Base-by-base conservation (phyloP, 2,113 vertebrate species). In the Chamaea fasciata region DNA sequence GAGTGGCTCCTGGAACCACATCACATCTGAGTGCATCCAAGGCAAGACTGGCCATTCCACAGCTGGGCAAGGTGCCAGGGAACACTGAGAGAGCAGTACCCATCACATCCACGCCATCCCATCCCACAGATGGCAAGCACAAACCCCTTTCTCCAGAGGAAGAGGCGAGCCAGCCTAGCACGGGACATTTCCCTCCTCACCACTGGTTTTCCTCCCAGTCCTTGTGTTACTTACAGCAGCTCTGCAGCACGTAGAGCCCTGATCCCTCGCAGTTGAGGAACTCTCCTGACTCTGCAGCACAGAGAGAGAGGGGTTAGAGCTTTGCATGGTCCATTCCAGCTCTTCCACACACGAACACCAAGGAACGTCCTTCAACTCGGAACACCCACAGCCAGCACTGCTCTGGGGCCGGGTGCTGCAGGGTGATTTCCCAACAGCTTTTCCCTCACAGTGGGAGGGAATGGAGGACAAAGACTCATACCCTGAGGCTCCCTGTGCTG, bases 241-340 rank as follows among this genome's bases (percentile, higher is more conserved):
- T 99, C 94, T 99, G 99, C 77, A 99, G 99, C 92, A 99, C 95
- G 55, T 99, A 99, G n/a, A 99, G 98, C 75, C 99, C 99, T 0
- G 99, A 99, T 26, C 99, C 99, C 97, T 99, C 99, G n/a, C 99
- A 99, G 98, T 99, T 99, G 70, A 99, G 98, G 96, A 99, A 99
- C 93, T 99, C 99, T 56, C 99, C 99, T 0, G 99, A 99, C 96
- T 99, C 99, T 99, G 96, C 81, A 97, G 94, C 87, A 92, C 21
- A 96, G 56, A 94, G 33, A 94, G 33, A 92, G 63, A 60, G 46
- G 27, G 2, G 41, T 90, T 7, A 92, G 53, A 82, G 46, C 44
- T 57, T 16, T 31, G 26, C 49, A 17, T 0, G 16, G 11, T 13
- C 24, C 11, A 0, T 46, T 35, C 41, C 24, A 50, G n/a, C 81